A percentile compares a stretch with the other conserved stretches of the same genome.
Conservation (phyloP, 2,888 invertebrate species). For the Caenorhabditis zanzibari region DNA sequence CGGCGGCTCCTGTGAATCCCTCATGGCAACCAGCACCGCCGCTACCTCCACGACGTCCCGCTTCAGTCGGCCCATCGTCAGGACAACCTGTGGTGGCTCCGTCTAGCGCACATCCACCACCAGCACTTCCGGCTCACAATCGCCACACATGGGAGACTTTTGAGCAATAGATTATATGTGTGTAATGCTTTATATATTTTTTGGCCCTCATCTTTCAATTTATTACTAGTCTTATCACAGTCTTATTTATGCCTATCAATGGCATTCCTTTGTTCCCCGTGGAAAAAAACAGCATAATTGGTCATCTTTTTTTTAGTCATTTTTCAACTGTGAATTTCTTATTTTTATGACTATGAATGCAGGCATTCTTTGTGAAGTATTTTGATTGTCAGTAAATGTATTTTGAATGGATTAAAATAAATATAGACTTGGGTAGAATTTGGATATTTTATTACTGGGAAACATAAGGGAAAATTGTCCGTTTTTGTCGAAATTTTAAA, state of each 20-base stretch:
- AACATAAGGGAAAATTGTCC: no score
- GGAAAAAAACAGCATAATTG: conserved; percentile 11
- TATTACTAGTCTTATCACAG: conserved; percentile 17
- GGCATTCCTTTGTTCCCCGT: background rate
- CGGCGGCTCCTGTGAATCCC: background rate
- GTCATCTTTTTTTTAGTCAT: conserved; percentile 37
- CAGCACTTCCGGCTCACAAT: conserved; percentile 4
- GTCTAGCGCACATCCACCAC: background rate
- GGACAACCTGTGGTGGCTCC: conserved; percentile 5
- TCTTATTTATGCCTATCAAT: conserved; percentile 21
- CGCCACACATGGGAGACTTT: conserved; percentile 47
- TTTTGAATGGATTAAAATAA: conserved; percentile 17
- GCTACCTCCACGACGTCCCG: conserved; percentile 37
- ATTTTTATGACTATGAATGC: conserved; percentile 32
- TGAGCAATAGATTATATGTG: conserved; percentile 3
- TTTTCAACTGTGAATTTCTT: conserved; percentile 38
- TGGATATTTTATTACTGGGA: background rate
- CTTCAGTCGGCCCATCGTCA: conserved; percentile 47
- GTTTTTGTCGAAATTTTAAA: no score
- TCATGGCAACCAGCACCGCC: conserved; percentile 35
- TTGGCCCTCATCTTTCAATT: no score
- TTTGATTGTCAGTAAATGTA: background rate
- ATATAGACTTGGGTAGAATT: conserved; percentile 23
- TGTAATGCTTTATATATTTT: background rate
- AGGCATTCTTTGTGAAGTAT: conserved; percentile 16